A percentile compares a stretch with the other conserved stretches of the same genome.
phyloP scores from a whole-genome alignment of 1,140 invertebrate genomes.

The Rhagoletis pomonella region DNA sequence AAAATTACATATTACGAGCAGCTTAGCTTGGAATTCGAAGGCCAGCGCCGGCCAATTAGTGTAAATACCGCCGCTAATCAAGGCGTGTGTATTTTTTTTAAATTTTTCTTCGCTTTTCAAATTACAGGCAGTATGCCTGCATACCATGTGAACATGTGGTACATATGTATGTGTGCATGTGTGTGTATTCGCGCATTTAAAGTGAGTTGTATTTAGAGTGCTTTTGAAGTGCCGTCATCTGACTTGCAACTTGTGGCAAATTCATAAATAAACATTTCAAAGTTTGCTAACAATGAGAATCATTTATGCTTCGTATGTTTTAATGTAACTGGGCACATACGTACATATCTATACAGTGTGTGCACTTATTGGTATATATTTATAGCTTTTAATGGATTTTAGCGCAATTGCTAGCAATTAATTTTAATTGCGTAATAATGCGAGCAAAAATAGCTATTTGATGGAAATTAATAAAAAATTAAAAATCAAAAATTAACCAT shows the following conservation, averaged over 20 bases:
- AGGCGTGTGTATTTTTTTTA: neutral
- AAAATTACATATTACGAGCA: neutral
- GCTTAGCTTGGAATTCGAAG: neutral
- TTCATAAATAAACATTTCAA: neutral
- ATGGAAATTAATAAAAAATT: neutral
- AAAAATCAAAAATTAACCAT: neutral
- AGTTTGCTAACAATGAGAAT: neutral
- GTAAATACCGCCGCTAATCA: constrained; percentile 21
- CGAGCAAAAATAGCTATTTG: constrained; percentile 3
- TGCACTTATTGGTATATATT: neutral
- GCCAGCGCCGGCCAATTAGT: constrained; percentile 34
- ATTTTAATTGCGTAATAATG: constrained; percentile 25
- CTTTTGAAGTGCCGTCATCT: constrained; percentile 18
- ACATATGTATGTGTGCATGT: neutral
- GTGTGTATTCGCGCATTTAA: neutral
- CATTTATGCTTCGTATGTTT: neutral
- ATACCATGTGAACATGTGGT: no score
- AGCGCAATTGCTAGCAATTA: constrained; percentile 4
- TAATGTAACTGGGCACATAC: neutral
- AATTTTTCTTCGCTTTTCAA: neutral
- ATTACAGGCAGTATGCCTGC: neutral
- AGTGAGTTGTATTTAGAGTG: constrained; percentile 4
- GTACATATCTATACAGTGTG: neutral
- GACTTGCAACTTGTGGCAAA: constrained; percentile 40
- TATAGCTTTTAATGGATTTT: constrained; percentile 12